These are phyloP conservation scores for Anthoscopus minutus DNA, from an alignment of 2,113 vertebrate species.

Conservation along the genomic window DNA sequence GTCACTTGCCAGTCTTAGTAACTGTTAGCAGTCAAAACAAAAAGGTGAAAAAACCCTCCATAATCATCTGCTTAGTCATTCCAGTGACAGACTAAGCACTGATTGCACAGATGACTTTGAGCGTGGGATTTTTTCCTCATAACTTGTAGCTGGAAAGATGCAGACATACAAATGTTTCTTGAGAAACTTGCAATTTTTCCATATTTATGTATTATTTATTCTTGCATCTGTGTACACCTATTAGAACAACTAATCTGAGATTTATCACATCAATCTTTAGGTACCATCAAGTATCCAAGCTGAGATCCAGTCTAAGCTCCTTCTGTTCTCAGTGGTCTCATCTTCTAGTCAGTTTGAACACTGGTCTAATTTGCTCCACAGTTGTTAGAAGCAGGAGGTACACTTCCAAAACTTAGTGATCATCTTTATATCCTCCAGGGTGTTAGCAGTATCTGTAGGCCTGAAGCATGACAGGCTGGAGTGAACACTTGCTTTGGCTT, in stretches of 20 bases:
- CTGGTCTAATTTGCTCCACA: not conserved
- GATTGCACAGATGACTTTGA: rapidly evolving
- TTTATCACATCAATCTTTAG: not conserved
- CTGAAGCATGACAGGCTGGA: not conserved
- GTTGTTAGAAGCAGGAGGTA: not conserved
- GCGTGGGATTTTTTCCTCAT: not conserved
- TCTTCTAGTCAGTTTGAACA: not conserved
- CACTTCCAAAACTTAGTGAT: not conserved
- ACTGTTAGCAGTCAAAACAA: not conserved
- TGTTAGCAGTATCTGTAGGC: not conserved
- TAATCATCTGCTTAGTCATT: not conserved
- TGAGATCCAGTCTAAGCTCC: not conserved
- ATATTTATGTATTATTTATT: not conserved
- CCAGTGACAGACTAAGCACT: not conserved
- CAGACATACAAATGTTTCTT: not conserved
- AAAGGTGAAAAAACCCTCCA: not conserved
- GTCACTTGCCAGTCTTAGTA: not conserved
- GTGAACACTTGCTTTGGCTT: not conserved
- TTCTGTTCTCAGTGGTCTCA: not conserved
- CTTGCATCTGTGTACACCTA: not conserved
- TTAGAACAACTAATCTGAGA: not conserved
- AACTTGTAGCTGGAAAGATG: not conserved
- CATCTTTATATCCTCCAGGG: not conserved
- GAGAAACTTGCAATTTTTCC: not conserved
- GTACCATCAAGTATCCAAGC: not conserved